These are phyloP conservation scores for Psittacula derbiana DNA, from an alignment of 2,797 vertebrate species.

Conservation along the genomic window DNA sequence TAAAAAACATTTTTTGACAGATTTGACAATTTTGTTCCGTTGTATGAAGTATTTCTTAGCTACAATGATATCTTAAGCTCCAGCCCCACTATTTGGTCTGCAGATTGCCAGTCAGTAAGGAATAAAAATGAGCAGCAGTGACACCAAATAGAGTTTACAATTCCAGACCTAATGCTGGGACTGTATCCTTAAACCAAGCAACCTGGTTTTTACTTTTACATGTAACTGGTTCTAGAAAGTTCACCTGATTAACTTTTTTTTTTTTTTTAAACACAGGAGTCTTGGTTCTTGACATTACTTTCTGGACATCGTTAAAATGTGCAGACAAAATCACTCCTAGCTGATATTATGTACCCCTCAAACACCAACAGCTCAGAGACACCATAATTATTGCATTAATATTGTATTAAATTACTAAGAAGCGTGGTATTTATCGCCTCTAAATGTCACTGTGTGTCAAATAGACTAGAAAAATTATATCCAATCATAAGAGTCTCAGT, in stretches of 20 bases:
- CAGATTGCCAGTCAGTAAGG: neutral
- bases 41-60: neutral
- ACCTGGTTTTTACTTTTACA: neutral
- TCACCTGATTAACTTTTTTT: neutral
- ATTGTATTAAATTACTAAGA: neutral
- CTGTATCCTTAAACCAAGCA: neutral
- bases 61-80: neutral
- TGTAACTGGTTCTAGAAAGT: neutral
- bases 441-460: neutral
- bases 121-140: neutral
- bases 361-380: neutral
- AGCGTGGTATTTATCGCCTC: neutral
- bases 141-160: neutral
- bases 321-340: neutral
- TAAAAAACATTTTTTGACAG: neutral
- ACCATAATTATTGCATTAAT: neutral
- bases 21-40: neutral
- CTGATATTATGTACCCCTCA: neutral
- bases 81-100: neutral
- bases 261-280: neutral
- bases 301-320: neutral
- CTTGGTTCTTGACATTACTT: neutral
- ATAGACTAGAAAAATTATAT: neutral
- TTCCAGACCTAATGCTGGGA: neutral
- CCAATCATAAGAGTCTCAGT: neutral